Evolutionary conservation across 2,797 vertebrate genomes (phyloP), one percentile per base, ranked within the genome.

Genomic region (Chelmon rostratus): DNA sequence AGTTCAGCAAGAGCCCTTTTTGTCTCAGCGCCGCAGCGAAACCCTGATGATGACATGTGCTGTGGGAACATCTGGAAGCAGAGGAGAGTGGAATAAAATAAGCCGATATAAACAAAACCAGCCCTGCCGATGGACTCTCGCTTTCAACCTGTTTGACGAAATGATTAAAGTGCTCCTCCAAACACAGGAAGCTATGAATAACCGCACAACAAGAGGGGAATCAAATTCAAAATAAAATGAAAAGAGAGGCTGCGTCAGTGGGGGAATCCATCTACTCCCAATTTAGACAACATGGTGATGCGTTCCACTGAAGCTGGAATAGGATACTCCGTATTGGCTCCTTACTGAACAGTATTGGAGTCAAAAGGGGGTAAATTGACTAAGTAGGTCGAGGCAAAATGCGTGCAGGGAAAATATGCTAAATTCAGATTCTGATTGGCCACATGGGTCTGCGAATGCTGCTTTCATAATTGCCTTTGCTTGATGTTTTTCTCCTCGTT

Each of bases 281-380:
- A 35, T 86, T 83, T 79, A 72, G 59, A 72, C 68, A 19, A 58
- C 61, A 74, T 47, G 16, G 66, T 47, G 65, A 83, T 56, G 67
- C 1, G 2, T 81, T 81, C 63, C 46, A 61, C 64, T 78, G 76
- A 70, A 72, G 70, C 63, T 42, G 72, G 19, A 83, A 84, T 82
- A 68, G 54, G 15, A 81, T 35, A 61, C 73, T 83, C 53, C 79
- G 86, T 79, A 79, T 83, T 71, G 70, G 75, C 77, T 78, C 56
- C 68, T 90, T 83, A 91, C 49, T 88, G 83, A 89, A 81, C n/a
- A 68, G 63, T 69, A 72, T 37, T 81, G 71, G 70, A 90, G 88
- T 92, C 90, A 93, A 93, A 91, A 87, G 86, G 89, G 90, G 93
- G 90, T 87, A 90, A 92, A 92, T 85, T 89, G 87, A 88, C 75